A percentile compares a stretch with the other conserved stretches of the same genome.
Evolutionary conservation across 2,113 vertebrate genomes (phyloP).

Genomic region (Macrotus californicus): DNA sequence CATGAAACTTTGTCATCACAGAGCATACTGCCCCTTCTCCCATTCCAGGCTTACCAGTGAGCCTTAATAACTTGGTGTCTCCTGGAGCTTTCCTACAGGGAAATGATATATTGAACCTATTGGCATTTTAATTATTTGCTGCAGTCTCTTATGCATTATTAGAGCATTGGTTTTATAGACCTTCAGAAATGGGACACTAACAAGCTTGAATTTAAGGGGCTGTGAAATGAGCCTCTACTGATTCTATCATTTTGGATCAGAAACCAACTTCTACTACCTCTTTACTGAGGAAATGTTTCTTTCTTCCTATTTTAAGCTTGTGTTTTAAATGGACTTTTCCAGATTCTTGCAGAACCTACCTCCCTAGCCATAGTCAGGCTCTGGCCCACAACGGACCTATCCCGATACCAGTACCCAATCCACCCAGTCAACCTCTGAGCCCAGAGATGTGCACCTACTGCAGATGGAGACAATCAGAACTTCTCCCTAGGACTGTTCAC

Average conservation of each 20-base stretch:
- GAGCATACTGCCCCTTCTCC: not conserved
- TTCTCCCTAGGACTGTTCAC: not conserved
- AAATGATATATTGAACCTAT: not conserved
- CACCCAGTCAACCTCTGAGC: not conserved
- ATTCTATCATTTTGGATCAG: not conserved
- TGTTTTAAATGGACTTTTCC: not conserved
- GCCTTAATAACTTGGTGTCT: not conserved
- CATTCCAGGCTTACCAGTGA: not conserved
- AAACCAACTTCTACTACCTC: not conserved
- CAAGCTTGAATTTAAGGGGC: not conserved
- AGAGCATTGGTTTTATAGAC: not conserved
- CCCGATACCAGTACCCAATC: not conserved
- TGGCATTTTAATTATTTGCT: not conserved
- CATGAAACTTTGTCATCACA: not conserved
- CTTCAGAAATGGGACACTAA: not conserved
- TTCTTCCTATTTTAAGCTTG: not conserved
- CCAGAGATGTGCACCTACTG: not conserved
- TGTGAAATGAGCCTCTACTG: not conserved
- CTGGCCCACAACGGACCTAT: not conserved
- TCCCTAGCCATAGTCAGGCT: not conserved
- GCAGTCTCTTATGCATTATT: not conserved
- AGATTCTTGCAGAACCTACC: not conserved
- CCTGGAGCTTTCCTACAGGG: not conserved
- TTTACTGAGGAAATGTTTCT: not conserved
- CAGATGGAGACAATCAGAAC: not conserved